Evolutionary conservation across 2,888 invertebrate genomes (phyloP), one percentile per base, ranked within the genome.

Genomic region (Siphonodentalium dalli): DNA sequence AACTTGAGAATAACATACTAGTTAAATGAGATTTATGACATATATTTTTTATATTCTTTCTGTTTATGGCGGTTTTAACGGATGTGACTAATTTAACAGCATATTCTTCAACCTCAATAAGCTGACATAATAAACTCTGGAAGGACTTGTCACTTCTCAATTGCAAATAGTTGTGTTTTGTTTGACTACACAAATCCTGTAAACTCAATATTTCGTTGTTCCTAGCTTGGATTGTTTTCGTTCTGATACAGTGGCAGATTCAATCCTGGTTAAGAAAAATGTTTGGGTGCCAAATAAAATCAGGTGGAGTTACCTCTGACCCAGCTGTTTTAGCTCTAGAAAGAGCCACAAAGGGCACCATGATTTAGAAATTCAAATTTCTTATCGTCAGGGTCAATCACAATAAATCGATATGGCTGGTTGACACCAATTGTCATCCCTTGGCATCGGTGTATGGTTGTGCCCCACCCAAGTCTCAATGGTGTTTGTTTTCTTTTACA

Each of bases 281-380:
- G n/a, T 28, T 18, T 21, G 56, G 54, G 43, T 64, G 54, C 61
- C 58, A 64, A 9, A 50, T 54, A 54, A 64, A 61, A 40, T 63
- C 63, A 6, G 57, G 58, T 15, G 31, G 13, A 18, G 11, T 28
- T 15, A 3, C 24, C 6, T 28, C 18, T 33, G 39, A 29, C 4
- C 61, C 64, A 21, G 57, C 34, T 34, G 54, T 31, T 48, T 59
- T 61, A 20, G 63, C 60, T 11, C 58, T 20, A 8, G 61, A 63
- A 1, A 63, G 41, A 11, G 63, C 57, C 37, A 64, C 61, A 61
- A 52, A 64, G 28, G 6, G 59, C 61, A 8, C 59, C 61, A 34
- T 59, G 54, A 44, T 54, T 61, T 53, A 15, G 33, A 0, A 55
- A 53, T 49, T 64, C 59, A 59, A 60, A 62, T 4, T 42, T 18